A percentile compares a stretch with the other conserved stretches of the same genome.
Conservation (phyloP, 2,113 vertebrate species). For the Planiliza haematocheilus region DNA sequence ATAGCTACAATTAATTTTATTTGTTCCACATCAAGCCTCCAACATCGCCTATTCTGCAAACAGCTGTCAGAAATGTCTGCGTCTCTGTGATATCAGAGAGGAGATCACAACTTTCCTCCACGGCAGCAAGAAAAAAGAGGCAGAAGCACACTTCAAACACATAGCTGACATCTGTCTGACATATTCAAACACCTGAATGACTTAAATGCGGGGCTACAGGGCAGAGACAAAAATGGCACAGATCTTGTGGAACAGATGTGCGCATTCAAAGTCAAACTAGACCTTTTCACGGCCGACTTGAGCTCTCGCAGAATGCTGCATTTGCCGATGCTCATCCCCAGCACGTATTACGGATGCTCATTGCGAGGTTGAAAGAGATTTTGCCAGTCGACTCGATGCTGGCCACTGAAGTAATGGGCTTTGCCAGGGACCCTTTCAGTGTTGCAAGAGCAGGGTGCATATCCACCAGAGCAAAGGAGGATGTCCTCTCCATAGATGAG, state of each 20-base stretch:
- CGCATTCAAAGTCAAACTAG: slow-evolving; percentile 6
- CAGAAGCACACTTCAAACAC: neutral
- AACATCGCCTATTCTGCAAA: neutral
- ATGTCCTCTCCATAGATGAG: too few relatives aligned
- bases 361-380: neutral
- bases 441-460: neutral
- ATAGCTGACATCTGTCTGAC: neutral
- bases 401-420: slow-evolving; percentile 8
- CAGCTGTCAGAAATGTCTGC: too few relatives aligned
- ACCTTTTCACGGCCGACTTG: neutral
- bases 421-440: neutral
- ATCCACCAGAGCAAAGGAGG: neutral
- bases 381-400: neutral
- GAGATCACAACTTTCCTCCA: neutral
- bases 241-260: neutral
- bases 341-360: neutral
- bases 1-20: slow-evolving; percentile 22
- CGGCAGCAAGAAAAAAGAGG: neutral
- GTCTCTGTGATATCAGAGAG: slow-evolving; percentile 16
- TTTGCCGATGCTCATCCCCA: neutral
- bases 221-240: neutral
- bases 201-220: neutral
- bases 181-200: neutral
- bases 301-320: neutral
- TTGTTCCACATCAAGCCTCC: slow-evolving; percentile 13